These are phyloP conservation scores for Belonocnema kinseyi DNA, from an alignment of 1,140 invertebrate genomes.

Conservation along the genomic window DNA sequence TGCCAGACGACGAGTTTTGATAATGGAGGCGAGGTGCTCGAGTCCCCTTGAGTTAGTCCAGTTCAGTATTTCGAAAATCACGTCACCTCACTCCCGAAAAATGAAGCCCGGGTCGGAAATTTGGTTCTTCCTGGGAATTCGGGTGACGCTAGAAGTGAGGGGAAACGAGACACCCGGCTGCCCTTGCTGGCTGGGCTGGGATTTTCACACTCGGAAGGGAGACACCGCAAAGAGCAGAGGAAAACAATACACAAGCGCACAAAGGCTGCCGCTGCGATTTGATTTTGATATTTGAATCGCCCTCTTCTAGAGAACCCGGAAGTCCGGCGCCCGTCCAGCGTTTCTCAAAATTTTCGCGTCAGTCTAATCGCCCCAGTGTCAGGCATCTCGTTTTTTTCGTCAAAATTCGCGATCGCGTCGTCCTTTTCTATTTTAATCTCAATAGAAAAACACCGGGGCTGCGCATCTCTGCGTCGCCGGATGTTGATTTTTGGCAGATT, in stretches of 20 bases:
- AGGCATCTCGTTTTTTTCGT: conserved; percentile 57
- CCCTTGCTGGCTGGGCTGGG: not conserved
- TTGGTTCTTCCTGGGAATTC: not conserved
- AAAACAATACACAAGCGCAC: conserved; percentile 39
- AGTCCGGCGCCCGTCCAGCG: conserved; percentile 46
- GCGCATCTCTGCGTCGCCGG: conserved; percentile 61
- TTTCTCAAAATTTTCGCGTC: conserved; percentile 32
- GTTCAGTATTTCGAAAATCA: not conserved
- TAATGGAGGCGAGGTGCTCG: conserved; percentile 3
- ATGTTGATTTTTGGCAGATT: conserved; percentile 58
- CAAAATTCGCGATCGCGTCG: conserved; percentile 54
- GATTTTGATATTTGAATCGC: conserved; percentile 32
- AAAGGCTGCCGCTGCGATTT: conserved; percentile 38
- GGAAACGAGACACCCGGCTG: not conserved
- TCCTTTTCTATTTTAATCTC: conserved; percentile 45
- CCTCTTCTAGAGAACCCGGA: conserved; percentile 45
- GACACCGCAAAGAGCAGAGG: not conserved
- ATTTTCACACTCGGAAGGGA: conserved; percentile 2
- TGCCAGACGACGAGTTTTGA: conserved; percentile 20
- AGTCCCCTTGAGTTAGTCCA: not conserved
- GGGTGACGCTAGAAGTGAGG: not conserved
- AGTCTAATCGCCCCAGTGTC: conserved; percentile 33
- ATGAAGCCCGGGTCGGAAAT: not conserved
- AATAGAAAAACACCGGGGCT: conserved; percentile 50
- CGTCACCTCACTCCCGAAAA: not conserved